Percentiles rank a stretch among this genome's conserved stretches.
Evolutionary conservation across 2,113 vertebrate species (phyloP).

Genomic region (Poeciliopsis retropinna): DNA sequence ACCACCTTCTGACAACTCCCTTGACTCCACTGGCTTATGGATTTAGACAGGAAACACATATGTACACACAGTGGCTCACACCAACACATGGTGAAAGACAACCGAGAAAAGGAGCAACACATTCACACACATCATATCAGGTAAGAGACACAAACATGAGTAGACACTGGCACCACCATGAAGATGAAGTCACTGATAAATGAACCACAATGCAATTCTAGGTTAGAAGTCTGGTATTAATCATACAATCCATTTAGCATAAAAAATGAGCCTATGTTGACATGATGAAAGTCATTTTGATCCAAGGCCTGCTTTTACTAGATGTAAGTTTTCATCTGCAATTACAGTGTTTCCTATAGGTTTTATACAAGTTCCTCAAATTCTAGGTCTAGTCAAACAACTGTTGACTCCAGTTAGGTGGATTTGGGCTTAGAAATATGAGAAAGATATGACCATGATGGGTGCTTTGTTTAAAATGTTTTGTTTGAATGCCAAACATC

Average conservation of each 20-base stretch:
- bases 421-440: too few species aligned
- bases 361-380: too few species aligned
- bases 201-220: constrained; percentile 13
- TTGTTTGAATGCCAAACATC: too few species aligned
- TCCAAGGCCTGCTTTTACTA: too few species aligned
- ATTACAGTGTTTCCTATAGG: too few species aligned
- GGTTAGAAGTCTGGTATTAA: constrained; percentile 32
- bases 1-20: constrained; percentile 71
- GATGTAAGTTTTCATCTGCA: too few species aligned
- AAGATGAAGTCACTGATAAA: constrained; percentile 27
- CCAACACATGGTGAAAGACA: constrained; percentile 49
- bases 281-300: constrained; percentile 10
- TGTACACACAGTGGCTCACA: constrained; percentile 44
- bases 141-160: constrained; percentile 14
- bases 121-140: constrained; percentile 28
- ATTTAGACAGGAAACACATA: constrained; percentile 63
- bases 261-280: constrained; percentile 16
- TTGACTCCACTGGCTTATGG: constrained; percentile 59
- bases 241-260: constrained; percentile 20
- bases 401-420: too few species aligned
- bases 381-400: too few species aligned
- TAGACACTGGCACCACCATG: constrained; percentile 10
- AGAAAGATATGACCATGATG: too few species aligned
- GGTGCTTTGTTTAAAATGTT: too few species aligned
- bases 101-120: constrained; percentile 14